Evolutionary conservation across 2,113 vertebrate genomes (phyloP).

Genomic region (Callaeas wilsoni): DNA sequence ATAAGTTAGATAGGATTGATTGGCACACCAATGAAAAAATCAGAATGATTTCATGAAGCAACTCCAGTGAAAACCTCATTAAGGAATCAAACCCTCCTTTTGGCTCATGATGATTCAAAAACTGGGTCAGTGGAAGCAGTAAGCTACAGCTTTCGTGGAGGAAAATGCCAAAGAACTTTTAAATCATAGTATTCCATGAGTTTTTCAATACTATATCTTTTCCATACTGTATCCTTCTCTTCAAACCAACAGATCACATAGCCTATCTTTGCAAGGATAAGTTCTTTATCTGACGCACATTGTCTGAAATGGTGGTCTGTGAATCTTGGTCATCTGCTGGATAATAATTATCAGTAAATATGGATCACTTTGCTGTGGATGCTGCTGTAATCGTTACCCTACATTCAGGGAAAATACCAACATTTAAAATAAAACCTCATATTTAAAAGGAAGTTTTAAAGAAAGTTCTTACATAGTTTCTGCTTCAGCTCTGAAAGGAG

Average conservation of each 20-base stretch:
- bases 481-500: not conserved
- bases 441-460: not conserved
- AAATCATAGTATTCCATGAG: not conserved
- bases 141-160: not conserved
- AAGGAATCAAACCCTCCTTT: not conserved
- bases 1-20: not conserved
- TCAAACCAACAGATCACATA: not conserved
- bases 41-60: not conserved
- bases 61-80: not conserved
- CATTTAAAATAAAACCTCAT: not conserved
- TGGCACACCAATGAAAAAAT: not conserved
- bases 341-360: not conserved
- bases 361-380: not conserved
- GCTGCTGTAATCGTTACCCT: not conserved
- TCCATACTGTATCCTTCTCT: not conserved
- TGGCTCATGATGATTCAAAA: not conserved
- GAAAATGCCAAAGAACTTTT: not conserved
- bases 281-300: not conserved
- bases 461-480: not conserved
- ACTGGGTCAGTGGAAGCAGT: not conserved
- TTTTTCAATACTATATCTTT: not conserved
- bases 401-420: not conserved
- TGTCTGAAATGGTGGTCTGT: not conserved
- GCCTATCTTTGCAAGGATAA: not conserved
- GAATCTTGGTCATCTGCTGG: not conserved